phyloP scores from a whole-genome alignment of 2,797 vertebrate species.

The Mareca strepera region DNA sequence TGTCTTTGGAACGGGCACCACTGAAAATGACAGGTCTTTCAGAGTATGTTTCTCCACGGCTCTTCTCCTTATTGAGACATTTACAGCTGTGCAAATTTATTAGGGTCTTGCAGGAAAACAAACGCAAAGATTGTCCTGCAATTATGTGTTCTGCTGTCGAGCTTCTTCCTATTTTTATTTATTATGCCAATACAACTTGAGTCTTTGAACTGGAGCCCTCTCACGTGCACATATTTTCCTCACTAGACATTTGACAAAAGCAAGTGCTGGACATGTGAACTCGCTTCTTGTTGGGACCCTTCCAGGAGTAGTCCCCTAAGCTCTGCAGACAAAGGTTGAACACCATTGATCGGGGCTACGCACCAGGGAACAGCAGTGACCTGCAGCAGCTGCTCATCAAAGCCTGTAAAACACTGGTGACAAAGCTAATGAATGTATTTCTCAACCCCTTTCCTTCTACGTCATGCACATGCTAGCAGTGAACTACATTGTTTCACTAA shows the following conservation, averaged over 20 bases:
- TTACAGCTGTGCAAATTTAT: constrained; percentile 3
- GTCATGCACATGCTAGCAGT: background rate
- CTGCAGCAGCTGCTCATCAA: constrained; percentile 37
- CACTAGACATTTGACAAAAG: background rate
- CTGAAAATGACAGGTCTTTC: background rate
- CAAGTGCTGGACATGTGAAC: background rate
- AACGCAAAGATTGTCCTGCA: constrained; percentile 29
- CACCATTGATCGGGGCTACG: background rate
- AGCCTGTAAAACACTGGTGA: background rate
- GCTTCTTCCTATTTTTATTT: constrained; percentile 28
- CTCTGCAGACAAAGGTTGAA: background rate
- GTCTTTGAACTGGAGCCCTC: background rate
- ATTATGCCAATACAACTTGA: constrained; percentile 3
- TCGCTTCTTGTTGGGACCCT: background rate
- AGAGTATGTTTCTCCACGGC: background rate
- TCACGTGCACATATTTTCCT: background rate
- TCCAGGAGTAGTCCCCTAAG: background rate
- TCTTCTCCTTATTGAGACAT: background rate
- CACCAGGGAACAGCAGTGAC: background rate
- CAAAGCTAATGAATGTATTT: constrained; percentile 30
- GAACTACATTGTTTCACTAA: background rate
- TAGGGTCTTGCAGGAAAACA: constrained; percentile 19
- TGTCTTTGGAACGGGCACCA: background rate
- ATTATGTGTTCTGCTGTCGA: background rate
- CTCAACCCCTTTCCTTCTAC: background rate